phyloP scores from a whole-genome alignment of 2,888 invertebrate genomes.

The Agrochola lychnidis region DNA sequence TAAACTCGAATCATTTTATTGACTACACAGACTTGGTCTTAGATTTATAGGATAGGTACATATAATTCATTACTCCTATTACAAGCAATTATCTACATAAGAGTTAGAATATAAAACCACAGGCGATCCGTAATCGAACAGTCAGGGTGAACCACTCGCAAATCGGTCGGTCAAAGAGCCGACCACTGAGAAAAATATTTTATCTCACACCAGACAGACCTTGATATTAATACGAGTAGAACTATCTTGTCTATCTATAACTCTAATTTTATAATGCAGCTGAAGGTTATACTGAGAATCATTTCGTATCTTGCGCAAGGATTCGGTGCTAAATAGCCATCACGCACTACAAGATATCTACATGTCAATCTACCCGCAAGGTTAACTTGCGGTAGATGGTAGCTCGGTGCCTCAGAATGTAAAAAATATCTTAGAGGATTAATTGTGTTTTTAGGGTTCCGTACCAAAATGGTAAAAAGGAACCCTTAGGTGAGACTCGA shows the following conservation, averaged over 20 bases:
- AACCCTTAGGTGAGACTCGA: too few species aligned
- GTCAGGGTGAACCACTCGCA: conserved; percentile 21
- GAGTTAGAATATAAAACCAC: conserved; percentile 17
- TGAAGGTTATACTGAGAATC: conserved; percentile 1
- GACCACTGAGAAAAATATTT: conserved; percentile 2
- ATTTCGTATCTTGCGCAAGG: not conserved
- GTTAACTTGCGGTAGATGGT: not conserved
- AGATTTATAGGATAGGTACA: not conserved
- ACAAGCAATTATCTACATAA: not conserved
- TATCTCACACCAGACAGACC: conserved; percentile 15
- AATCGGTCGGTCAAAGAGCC: conserved; percentile 41
- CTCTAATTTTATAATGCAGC: not conserved
- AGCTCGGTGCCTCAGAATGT: not conserved
- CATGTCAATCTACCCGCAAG: conserved; percentile 2
- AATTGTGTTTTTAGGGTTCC: too few species aligned
- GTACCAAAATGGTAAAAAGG: too few species aligned
- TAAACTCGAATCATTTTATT: not conserved
- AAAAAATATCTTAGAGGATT: too few species aligned
- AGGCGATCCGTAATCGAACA: not conserved
- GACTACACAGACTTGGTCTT: too few species aligned
- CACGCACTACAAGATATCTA: not conserved
- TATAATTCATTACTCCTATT: conserved; percentile 1
- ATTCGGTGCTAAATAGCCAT: not conserved
- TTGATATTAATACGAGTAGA: conserved; percentile 13
- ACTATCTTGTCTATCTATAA: not conserved